phyloP scores from a whole-genome alignment of 1,140 invertebrate genomes.

The Drosophila biarmipes region DNA sequence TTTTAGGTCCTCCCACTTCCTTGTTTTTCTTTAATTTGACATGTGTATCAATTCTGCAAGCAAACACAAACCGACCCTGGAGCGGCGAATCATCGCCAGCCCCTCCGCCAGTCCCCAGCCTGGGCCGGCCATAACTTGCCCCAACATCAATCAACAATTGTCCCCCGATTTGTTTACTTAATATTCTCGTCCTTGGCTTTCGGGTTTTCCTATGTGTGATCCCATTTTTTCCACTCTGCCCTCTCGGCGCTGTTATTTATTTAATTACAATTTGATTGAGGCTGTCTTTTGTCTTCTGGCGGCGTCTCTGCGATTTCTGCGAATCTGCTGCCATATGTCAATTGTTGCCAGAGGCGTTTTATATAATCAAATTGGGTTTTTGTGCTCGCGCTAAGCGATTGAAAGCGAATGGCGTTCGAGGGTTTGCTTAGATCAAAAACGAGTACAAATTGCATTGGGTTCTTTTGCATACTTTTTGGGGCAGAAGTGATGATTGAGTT shows the following conservation, averaged over 20 bases:
- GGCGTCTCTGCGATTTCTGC: slow-evolving; percentile 4
- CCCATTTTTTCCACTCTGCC: slow-evolving; percentile 12
- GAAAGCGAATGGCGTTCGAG: slow-evolving; percentile 55
- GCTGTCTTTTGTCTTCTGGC: slow-evolving; percentile 48
- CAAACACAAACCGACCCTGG: slow-evolving; percentile 24
- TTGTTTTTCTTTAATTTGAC: slow-evolving; percentile 57
- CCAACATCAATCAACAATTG: slow-evolving; percentile 55
- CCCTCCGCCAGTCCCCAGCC: background rate
- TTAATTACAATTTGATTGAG: slow-evolving; percentile 76
- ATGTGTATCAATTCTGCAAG: slow-evolving; percentile 38
- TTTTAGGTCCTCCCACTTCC: background rate
- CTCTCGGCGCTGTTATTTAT: slow-evolving; percentile 55
- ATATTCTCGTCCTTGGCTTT: slow-evolving; percentile 51
- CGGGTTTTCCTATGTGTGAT: slow-evolving; percentile 20
- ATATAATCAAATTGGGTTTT: slow-evolving; percentile 67
- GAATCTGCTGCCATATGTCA: slow-evolving; percentile 34
- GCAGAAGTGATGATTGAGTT: slow-evolving; percentile 1
- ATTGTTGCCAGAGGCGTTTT: slow-evolving; percentile 48
- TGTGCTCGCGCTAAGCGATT: slow-evolving; percentile 26
- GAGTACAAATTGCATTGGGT: slow-evolving; percentile 22
- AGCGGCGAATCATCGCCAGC: slow-evolving; percentile 10
- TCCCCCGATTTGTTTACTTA: slow-evolving; percentile 71
- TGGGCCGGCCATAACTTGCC: slow-evolving; percentile 6
- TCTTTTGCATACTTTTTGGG: slow-evolving; percentile 53
- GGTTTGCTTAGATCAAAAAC: slow-evolving; percentile 45